Base-by-base conservation (phyloP, 2,797 vertebrate genomes). In the Oreortyx pictus region DNA sequence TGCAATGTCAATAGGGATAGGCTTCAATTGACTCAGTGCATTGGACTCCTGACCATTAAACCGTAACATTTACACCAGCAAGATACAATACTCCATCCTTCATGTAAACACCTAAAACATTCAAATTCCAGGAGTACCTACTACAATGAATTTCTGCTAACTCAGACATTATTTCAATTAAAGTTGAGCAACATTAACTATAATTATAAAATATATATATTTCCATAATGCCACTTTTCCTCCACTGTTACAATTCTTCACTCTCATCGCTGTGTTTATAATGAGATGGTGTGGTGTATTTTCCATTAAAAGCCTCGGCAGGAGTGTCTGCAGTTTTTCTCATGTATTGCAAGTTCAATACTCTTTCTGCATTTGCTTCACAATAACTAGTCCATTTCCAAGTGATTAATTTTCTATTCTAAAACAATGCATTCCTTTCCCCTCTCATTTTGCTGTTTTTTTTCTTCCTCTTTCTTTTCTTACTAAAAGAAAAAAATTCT, bases 361-460 rank as follows among this genome's bases (percentile, higher is more conserved):
- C 83, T 90, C 88, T 65, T 83, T 94, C 77, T 95, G 76, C 87
- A 94, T 96, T 96, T 93, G 92, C 87, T 81, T 96, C 94, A 96
- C 94, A 96, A 95, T 89, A 96, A 95, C 87, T 78, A 95, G 93
- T 92, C 93, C 83, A 95, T 89, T 97, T 96, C 92, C 96, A 95
- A 95, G 89, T 96, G 95, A 97, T 96, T 96, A 96, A 97, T 96
- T 97, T 97, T 97, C 96, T 96, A 87, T 94, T 96, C 92, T 94
- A 96, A 96, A 97, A 90, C 91, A 95, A 94, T 96, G 94, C 89
- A 90, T 87, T 94, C 90, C 86, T 94, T 93, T 93, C 65, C 72
- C 84, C 80, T 75, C 91, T 67, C 72, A 87, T 90, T 95, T 95
- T 92, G 75, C 31, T 62, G 71, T 23, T 6, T 9, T 44, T 39